These are phyloP conservation scores for Rhagium mordax DNA, from an alignment of 2,888 invertebrate genomes.

Conservation along the genomic window DNA sequence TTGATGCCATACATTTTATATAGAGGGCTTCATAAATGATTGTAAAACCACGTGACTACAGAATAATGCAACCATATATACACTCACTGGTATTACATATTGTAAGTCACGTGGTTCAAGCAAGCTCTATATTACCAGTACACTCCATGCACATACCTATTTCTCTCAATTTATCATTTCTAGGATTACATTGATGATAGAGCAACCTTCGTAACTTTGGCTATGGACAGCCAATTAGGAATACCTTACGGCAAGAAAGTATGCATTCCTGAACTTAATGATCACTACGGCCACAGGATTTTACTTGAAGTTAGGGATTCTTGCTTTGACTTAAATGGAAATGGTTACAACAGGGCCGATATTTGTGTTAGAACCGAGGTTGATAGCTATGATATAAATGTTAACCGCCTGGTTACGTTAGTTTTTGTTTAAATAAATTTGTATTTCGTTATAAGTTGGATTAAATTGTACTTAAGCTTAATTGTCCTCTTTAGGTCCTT, in stretches of 20 bases:
- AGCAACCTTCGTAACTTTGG: conserved; percentile 69
- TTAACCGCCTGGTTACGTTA: conserved; percentile 70
- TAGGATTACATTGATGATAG: conserved; percentile 72
- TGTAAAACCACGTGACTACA: too few species aligned
- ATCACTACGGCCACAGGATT: conserved; percentile 70
- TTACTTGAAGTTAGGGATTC: conserved; percentile 70
- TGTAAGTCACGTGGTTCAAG: too few species aligned
- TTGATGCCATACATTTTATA: too few species aligned
- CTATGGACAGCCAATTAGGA: conserved; percentile 70
- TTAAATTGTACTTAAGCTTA: too few species aligned
- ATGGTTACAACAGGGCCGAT: conserved; percentile 69
- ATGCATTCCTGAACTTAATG: conserved; percentile 72
- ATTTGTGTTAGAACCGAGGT: conserved; percentile 72
- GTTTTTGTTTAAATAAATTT: conserved; percentile 58
- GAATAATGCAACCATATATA: too few species aligned
- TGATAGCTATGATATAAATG: conserved; percentile 72
- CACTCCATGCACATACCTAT: neutral
- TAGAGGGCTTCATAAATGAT: too few species aligned
- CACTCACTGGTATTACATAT: too few species aligned
- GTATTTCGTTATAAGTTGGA: too few species aligned
- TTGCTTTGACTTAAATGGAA: conserved; percentile 66
- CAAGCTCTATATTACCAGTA: neutral
- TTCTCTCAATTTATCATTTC: conserved; percentile 38
- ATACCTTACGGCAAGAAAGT: conserved; percentile 70
- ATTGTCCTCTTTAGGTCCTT: too few species aligned